Evolutionary conservation across 2,888 invertebrate genomes (phyloP), one percentile per base, ranked within the genome.

Genomic region (Drosophila yooni): DNA sequence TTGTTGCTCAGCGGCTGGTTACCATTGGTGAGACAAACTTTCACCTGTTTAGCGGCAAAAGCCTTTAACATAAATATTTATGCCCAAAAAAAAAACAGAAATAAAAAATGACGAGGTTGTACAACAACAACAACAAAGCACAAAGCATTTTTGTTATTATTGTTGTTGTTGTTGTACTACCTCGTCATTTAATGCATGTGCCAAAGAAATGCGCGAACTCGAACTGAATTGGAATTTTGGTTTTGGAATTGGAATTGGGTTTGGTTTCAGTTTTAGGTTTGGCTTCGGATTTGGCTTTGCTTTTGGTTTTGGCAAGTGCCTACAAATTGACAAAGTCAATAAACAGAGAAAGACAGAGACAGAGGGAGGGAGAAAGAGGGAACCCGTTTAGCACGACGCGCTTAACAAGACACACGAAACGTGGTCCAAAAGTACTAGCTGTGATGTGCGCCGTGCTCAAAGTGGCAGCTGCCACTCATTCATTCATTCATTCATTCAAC

Each of bases 31-130:
- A 71, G 74, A 67, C 74, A 77, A 89, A 89, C 85, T 86, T 86
- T 86, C 85, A 88, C 85, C 85, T 86, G 89, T 84, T 89, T 89
- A 76, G 82, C 85, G 82, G 79, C 82, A 79, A 76, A 70, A 72
- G 71, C 82, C 79, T 74, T 84, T 62, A 84, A 79, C 86, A 85
- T 88, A 85, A 85, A 89, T 85, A 89, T 85, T 83, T 87, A 85
- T 85, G 82, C 73, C 76, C 82, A 88, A 88, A 89, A 86, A 66
- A 64, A 50, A 81, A 70, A 38, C 52, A 58, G 36, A 65, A 57
- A 61, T 33, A 63, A 60, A 60, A 61, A 60, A 48, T 58, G 62
- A 68, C 53, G 56, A 74, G 67, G n/a, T 50, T 60, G 48, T 43
- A 38, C 61, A 65, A 46, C 67, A 67, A 70, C 53, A 61, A 70